phyloP scores from a whole-genome alignment of 2,888 invertebrate genomes.

The Hyles lineata region DNA sequence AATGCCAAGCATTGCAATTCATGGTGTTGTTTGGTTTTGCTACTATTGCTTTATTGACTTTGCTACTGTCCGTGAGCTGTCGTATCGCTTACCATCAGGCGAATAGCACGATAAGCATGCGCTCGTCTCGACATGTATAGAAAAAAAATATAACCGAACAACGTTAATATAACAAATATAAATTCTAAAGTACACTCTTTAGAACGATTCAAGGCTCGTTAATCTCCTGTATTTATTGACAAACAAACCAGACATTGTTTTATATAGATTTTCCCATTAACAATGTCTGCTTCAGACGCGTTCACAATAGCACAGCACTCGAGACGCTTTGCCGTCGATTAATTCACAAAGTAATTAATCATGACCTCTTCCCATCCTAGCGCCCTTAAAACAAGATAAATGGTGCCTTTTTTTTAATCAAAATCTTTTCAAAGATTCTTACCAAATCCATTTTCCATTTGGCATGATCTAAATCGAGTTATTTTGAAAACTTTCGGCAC shows the following conservation, averaged over 20 bases:
- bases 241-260: slow-evolving; percentile 7
- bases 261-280: slow-evolving; percentile 14
- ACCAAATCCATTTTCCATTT: slow-evolving; percentile 5
- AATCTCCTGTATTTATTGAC: neutral
- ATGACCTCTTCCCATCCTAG: slow-evolving; percentile 37
- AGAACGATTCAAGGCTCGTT: neutral
- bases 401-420: neutral
- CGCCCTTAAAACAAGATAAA: slow-evolving; percentile 36
- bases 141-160: too few species aligned
- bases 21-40: too few species aligned
- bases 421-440: neutral
- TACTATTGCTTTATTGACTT: too few species aligned
- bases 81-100: too few species aligned
- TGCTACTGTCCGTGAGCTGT: too few species aligned
- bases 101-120: too few species aligned
- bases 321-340: slow-evolving; percentile 40
- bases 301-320: slow-evolving; percentile 36
- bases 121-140: too few species aligned
- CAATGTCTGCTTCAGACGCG: slow-evolving; percentile 43
- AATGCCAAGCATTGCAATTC: too few species aligned
- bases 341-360: slow-evolving; percentile 47
- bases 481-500: too few species aligned
- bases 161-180: neutral
- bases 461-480: neutral
- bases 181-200: neutral